Percentiles rank a stretch among this genome's conserved stretches.
phyloP scores from a whole-genome alignment of 2,797 vertebrate genomes.

The Gambelia wislizenii region DNA sequence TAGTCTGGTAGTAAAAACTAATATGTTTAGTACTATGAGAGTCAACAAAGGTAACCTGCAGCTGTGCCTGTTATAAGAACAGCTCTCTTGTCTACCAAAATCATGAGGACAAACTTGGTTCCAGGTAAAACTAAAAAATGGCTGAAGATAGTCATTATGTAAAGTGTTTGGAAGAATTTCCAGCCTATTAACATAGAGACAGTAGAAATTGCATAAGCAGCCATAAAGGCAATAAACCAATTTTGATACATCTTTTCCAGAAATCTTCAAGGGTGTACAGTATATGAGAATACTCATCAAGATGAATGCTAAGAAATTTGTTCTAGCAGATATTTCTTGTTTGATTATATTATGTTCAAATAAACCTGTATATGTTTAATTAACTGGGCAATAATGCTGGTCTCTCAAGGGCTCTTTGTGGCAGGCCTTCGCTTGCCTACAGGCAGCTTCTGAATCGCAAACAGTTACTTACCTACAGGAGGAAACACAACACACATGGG shows the following conservation, averaged over 20 bases:
- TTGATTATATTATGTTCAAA: slow-evolving; percentile 2
- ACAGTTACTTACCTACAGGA: too few relatives aligned
- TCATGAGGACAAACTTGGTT: background rate
- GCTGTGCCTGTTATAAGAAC: background rate
- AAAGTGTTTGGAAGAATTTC: background rate
- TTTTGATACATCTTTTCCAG: background rate
- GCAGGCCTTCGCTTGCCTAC: too few relatives aligned
- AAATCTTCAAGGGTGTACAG: background rate
- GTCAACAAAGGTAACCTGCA: background rate
- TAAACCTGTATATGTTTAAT: background rate
- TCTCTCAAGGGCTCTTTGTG: too few relatives aligned
- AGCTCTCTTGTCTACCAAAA: background rate
- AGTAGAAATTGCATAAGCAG: background rate
- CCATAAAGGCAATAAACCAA: background rate
- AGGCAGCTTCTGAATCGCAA: too few relatives aligned
- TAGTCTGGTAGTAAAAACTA: background rate
- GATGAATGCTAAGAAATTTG: background rate
- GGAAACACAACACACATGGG: too few relatives aligned
- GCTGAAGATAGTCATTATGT: background rate
- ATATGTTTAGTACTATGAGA: background rate
- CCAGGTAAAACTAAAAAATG: background rate
- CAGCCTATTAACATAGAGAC: background rate
- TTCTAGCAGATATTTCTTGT: background rate
- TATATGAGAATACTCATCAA: background rate
- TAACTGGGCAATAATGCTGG: background rate